phyloP scores from a whole-genome alignment of 2,797 vertebrate species.

The Centroberyx gerrardi region DNA sequence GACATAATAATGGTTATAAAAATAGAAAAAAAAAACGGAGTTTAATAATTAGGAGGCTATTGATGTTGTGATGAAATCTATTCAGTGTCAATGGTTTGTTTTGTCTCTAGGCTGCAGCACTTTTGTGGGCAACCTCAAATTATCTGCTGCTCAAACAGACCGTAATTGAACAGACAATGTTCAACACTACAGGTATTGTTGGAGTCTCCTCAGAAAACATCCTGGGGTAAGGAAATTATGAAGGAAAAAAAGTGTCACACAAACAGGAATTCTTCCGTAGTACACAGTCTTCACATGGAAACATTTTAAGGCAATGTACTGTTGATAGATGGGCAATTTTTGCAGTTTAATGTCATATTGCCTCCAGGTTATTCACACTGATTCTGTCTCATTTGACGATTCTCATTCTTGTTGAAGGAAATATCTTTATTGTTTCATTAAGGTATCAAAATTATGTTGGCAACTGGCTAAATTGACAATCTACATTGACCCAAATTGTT shows the following conservation, averaged over 20 bases:
- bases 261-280: no score
- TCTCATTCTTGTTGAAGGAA: background rate
- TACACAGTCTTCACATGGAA: no score
- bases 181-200: constrained; percentile 1
- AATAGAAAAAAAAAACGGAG: background rate
- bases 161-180: background rate
- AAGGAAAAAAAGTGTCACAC: no score
- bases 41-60: constrained; percentile 12
- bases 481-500: no score
- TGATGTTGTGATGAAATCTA: constrained; percentile 21
- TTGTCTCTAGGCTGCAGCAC: constrained; percentile 8
- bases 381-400: background rate
- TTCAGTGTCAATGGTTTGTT: constrained; percentile 19
- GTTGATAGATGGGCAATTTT: no score
- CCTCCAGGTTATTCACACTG: background rate
- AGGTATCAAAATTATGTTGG: no score
- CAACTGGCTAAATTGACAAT: background rate
- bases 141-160: constrained; percentile 11
- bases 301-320: no score
- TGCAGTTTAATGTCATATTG: background rate
- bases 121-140: constrained; percentile 17
- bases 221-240: no score
- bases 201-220: background rate
- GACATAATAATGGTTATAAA: constrained; percentile 24
- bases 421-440: background rate